phyloP scores from a whole-genome alignment of 1,140 invertebrate genomes.

The Cotesia chilonis region DNA sequence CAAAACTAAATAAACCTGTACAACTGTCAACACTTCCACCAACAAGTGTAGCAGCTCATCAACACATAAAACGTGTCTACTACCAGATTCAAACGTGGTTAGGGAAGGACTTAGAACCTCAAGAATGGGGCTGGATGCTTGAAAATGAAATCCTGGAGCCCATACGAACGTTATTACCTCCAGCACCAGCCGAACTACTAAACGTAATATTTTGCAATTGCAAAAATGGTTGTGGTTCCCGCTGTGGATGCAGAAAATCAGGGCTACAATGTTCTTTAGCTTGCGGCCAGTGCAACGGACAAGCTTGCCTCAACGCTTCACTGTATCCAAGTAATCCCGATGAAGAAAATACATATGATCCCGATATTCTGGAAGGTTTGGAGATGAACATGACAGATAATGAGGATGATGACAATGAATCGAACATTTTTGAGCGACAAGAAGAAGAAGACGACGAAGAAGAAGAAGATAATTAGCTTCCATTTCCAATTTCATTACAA shows the following conservation, averaged over 20 bases:
- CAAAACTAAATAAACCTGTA: constrained; percentile 11
- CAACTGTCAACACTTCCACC: constrained; percentile 33
- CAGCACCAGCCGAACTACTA: constrained; percentile 25
- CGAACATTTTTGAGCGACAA: too few relatives aligned
- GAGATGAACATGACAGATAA: too few relatives aligned
- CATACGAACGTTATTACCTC: constrained; percentile 24
- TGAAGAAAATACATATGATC: constrained; percentile 30
- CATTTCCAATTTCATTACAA: too few relatives aligned
- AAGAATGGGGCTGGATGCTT: constrained; percentile 35
- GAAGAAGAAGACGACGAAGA: too few relatives aligned
- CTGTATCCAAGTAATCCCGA: constrained; percentile 2
- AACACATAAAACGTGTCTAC: constrained; percentile 38
- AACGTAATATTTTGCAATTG: constrained; percentile 20
- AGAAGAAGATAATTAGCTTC: too few relatives aligned
- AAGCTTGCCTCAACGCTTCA: background rate
- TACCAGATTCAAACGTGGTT: constrained; percentile 41
- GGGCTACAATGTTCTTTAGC: constrained; percentile 16
- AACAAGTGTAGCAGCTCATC: constrained; percentile 40
- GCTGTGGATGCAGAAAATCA: constrained; percentile 29
- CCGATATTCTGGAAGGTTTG: constrained; percentile 31
- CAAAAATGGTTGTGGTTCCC: constrained; percentile 27
- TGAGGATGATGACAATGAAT: too few relatives aligned
- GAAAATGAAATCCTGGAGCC: constrained; percentile 21
- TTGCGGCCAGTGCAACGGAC: too few relatives aligned
- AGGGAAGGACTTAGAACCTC: constrained; percentile 30